A percentile compares a stretch with the other conserved stretches of the same genome.
phyloP scores from a whole-genome alignment of 2,113 vertebrate genomes.

The Proterorhinus semilunaris region DNA sequence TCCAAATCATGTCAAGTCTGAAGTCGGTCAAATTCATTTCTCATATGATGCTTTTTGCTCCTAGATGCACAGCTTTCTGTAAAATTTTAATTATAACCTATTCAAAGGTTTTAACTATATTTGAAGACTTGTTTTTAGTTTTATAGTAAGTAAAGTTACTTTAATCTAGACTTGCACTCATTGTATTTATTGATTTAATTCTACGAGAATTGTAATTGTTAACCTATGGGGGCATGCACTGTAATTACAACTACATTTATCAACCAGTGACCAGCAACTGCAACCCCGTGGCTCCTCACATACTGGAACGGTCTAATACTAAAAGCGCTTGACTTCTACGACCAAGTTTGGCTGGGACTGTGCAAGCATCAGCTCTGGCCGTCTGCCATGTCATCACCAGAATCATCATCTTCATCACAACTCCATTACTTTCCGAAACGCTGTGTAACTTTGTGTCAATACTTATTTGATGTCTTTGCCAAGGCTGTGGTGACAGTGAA shows the following conservation, averaged over 20 bases:
- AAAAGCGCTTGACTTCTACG: neutral
- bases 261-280: neutral
- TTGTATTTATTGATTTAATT: too few relatives aligned
- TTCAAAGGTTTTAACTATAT: too few relatives aligned
- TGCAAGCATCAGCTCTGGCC: slow-evolving; percentile 40
- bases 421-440: slow-evolving; percentile 53
- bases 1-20: too few relatives aligned
- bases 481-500: slow-evolving; percentile 4
- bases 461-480: slow-evolving; percentile 13
- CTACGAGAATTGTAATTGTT: neutral
- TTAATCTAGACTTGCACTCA: too few relatives aligned
- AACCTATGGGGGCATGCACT: neutral
- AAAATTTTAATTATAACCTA: too few relatives aligned
- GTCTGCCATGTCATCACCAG: slow-evolving; percentile 43
- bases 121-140: too few relatives aligned
- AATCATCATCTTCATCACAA: slow-evolving; percentile 39
- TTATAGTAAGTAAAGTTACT: too few relatives aligned
- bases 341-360: slow-evolving; percentile 29
- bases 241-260: neutral
- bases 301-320: neutral
- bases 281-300: neutral
- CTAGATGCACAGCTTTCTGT: too few relatives aligned
- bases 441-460: slow-evolving; percentile 36
- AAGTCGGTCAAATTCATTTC: too few relatives aligned
- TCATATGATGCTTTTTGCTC: too few relatives aligned